Conservation (phyloP, 2,797 vertebrate genomes). For the Cossypha polioptera region DNA sequence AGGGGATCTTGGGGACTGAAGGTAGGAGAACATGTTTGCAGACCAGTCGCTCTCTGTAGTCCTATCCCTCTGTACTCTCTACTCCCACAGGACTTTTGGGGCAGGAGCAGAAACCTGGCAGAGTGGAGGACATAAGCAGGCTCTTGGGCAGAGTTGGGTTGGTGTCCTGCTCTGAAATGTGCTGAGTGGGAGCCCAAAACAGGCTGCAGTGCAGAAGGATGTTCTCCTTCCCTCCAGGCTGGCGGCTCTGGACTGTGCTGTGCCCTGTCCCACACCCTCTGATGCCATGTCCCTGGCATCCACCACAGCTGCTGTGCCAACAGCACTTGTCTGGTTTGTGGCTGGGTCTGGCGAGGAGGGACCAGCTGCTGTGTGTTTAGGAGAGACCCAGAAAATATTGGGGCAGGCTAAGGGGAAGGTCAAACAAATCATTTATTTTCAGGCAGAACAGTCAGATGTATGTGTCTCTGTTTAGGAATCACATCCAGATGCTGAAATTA, state of each 20-base stretch:
- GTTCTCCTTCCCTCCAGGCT: not conserved
- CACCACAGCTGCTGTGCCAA: rapidly evolving
- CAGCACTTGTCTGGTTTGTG: rapidly evolving
- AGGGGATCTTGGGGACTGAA: not conserved
- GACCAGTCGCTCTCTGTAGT: not conserved
- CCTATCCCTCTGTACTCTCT: not conserved
- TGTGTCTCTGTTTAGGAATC: conserved; percentile 55
- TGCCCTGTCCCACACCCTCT: not conserved
- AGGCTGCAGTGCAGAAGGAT: not conserved
- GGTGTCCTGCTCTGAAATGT: not conserved
- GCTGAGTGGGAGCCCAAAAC: not conserved
- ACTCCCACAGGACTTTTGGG: not conserved
- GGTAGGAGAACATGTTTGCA: not conserved
- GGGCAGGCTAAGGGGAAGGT: not conserved
- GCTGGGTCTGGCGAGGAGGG: not conserved
- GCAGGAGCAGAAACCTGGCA: not conserved
- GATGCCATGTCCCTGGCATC: rapidly evolving
- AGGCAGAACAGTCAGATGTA: conserved; percentile 31
- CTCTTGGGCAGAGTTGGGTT: not conserved
- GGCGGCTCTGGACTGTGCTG: rapidly evolving
- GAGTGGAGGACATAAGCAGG: not conserved
- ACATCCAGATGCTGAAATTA: conserved; percentile 63
- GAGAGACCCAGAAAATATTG: conserved; percentile 21
- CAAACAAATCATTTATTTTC: conserved; percentile 56
- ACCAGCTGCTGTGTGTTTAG: not conserved